These are phyloP conservation scores for Myrmophylax atrothorax DNA, from an alignment of 2,113 vertebrate genomes.

Conservation along the genomic window DNA sequence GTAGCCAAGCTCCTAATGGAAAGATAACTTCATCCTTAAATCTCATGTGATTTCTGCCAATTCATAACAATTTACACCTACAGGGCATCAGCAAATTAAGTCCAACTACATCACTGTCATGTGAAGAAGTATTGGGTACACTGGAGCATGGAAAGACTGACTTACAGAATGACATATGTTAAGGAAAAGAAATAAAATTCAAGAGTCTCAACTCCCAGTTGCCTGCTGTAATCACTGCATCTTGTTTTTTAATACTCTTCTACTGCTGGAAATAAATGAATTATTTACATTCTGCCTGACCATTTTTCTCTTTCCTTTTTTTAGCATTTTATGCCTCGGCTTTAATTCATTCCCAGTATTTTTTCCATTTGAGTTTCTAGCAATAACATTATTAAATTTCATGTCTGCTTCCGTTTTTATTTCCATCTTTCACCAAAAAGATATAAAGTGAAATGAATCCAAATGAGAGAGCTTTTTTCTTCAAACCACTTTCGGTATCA, in stretches of 20 bases:
- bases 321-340: not conserved
- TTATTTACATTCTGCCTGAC: conserved; percentile 49
- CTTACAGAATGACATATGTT: not conserved
- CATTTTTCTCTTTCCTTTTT: conserved; percentile 35
- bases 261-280: conserved; percentile 51
- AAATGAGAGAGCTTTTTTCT: conserved; percentile 64
- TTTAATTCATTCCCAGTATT: conserved; percentile 61
- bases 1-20: conserved; percentile 45
- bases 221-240: conserved; percentile 6
- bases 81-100: conserved; percentile 55
- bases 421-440: conserved; percentile 73
- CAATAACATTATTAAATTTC: conserved; percentile 73
- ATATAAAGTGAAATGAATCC: conserved; percentile 70
- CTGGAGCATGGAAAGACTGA: conserved; percentile 2
- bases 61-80: conserved; percentile 64
- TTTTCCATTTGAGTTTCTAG: conserved; percentile 62
- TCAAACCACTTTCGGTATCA: conserved; percentile 25
- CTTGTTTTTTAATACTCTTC: conserved; percentile 41
- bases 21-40: conserved; percentile 51
- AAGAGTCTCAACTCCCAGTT: not conserved
- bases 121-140: not conserved
- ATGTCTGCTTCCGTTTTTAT: conserved; percentile 71
- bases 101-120: conserved; percentile 36
- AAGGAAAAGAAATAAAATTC: conserved; percentile 38
- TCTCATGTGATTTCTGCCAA: conserved; percentile 54